Conservation (phyloP, 2,888 invertebrate genomes). For the Acanthosoma haemorrhoidale region DNA sequence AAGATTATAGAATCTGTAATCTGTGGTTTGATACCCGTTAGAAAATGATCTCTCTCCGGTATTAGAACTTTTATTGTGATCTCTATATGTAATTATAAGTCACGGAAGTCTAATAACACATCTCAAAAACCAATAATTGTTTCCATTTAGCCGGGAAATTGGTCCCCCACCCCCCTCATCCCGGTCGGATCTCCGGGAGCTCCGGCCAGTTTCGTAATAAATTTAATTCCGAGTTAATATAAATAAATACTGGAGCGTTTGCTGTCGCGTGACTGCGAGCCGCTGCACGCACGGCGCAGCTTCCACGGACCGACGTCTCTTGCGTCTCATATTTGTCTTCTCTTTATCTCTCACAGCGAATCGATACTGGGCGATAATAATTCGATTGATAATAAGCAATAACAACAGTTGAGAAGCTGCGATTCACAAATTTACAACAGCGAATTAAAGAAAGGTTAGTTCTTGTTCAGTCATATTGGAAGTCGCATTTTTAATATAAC, state of each 20-base stretch:
- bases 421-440: too few relatives aligned
- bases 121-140: constrained; percentile 37
- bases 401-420: too few relatives aligned
- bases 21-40: not conserved
- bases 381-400: too few relatives aligned
- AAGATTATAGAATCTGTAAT: not conserved
- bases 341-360: too few relatives aligned
- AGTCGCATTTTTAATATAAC: too few relatives aligned
- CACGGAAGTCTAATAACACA: constrained; percentile 33
- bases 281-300: constrained; percentile 9
- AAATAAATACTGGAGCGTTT: constrained; percentile 23
- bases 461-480: too few relatives aligned
- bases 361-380: not conserved
- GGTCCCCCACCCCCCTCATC: constrained; percentile 28
- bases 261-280: constrained; percentile 24
- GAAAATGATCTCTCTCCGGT: constrained; percentile 12
- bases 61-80: constrained; percentile 37
- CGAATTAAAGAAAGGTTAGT: too few relatives aligned
- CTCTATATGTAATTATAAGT: constrained; percentile 34
- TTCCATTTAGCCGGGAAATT: constrained; percentile 38
- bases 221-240: constrained; percentile 32
- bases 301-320: not conserved
- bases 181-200: too few relatives aligned
- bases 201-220: constrained; percentile 28
- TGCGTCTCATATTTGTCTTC: too few relatives aligned